Evolutionary conservation across 2,888 invertebrate species (phyloP).

Genomic region (Drosophila lutescens): DNA sequence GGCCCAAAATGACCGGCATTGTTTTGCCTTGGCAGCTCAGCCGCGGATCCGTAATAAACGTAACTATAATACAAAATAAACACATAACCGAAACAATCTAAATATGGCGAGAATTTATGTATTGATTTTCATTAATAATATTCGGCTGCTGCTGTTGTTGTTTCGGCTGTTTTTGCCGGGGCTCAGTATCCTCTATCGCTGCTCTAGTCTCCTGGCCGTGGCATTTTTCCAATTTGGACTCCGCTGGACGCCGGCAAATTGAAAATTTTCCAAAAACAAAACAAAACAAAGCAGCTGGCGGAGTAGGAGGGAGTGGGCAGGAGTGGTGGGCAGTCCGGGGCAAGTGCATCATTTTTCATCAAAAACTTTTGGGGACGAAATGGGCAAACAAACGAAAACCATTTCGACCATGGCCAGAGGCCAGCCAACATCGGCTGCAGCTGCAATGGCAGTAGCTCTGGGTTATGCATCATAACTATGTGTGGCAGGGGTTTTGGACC

Average conservation of each 20-base stretch:
- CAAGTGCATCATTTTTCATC: conserved; percentile 79
- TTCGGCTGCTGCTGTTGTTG: conserved; percentile 35
- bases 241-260: conserved; percentile 70
- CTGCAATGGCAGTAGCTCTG: conserved; percentile 54
- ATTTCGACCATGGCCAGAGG: conserved; percentile 53
- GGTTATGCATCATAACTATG: conserved; percentile 77
- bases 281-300: conserved; percentile 44
- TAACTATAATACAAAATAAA: conserved; percentile 77
- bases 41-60: conserved; percentile 65
- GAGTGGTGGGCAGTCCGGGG: conserved; percentile 30
- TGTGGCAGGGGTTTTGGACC: conserved; percentile 17
- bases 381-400: conserved; percentile 64
- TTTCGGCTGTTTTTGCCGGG: conserved; percentile 4
- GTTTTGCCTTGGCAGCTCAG: conserved; percentile 26
- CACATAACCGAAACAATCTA: conserved; percentile 75
- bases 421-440: conserved; percentile 50
- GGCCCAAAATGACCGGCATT: conserved; percentile 40
- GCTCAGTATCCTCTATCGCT: conserved; percentile 16
- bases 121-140: conserved; percentile 77
- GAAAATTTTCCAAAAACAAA: conserved; percentile 71
- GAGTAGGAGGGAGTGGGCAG: background rate
- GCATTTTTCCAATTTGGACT: conserved; percentile 69
- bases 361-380: conserved; percentile 24
- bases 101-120: conserved; percentile 75
- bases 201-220: conserved; percentile 46